Evolutionary conservation across 2,888 invertebrate species (phyloP).

Genomic region (Lasioglossum calceatum): DNA sequence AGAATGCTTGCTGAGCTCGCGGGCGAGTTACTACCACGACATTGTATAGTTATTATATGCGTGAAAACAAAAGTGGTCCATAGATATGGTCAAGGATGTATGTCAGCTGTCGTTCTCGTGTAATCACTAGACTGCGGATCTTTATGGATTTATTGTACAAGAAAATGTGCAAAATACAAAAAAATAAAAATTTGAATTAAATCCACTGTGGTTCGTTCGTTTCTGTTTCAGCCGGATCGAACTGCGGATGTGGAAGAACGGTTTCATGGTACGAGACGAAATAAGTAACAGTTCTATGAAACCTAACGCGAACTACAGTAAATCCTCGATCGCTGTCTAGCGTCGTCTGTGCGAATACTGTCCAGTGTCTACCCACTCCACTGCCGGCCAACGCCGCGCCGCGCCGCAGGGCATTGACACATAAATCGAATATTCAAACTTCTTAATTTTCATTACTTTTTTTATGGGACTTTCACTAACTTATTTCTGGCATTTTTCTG

Average conservation of each 20-base stretch:
- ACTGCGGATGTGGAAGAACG: neutral
- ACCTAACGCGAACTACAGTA: neutral
- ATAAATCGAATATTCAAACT: no score
- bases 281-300: neutral
- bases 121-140: slow-evolving; percentile 12
- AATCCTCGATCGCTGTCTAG: no score
- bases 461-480: no score
- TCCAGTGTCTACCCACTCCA: no score
- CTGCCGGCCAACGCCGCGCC: no score
- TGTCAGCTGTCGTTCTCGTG: slow-evolving; percentile 8
- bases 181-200: slow-evolving; percentile 13
- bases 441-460: no score
- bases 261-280: no score
- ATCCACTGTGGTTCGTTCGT: neutral
- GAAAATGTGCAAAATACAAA: neutral
- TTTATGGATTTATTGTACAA: slow-evolving; percentile 6
- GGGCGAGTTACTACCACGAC: slow-evolving; percentile 81
- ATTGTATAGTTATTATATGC: slow-evolving; percentile 70
- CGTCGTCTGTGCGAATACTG: no score
- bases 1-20: slow-evolving; percentile 80
- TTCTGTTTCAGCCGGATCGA: neutral
- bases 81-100: neutral
- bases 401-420: no score
- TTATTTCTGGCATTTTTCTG: no score
- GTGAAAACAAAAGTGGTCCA: slow-evolving; percentile 43